A percentile compares a stretch with the other conserved stretches of the same genome.
phyloP scores from a whole-genome alignment of 1,140 invertebrate species.

The Dolichoris vasculosae region DNA sequence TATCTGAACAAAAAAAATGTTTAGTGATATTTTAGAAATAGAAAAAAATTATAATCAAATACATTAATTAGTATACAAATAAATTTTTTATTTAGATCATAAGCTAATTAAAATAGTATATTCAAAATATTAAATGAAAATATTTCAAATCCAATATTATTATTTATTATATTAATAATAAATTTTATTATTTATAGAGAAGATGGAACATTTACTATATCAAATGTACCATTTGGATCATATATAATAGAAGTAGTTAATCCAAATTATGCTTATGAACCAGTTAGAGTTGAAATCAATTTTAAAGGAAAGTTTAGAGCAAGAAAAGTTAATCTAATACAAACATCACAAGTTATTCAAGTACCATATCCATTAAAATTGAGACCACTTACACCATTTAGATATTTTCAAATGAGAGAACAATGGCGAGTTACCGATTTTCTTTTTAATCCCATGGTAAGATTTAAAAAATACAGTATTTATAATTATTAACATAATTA shows the following conservation, averaged over 20 bases:
- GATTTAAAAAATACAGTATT: constrained; percentile 7
- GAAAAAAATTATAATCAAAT: too few relatives aligned
- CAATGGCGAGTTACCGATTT: constrained; percentile 97
- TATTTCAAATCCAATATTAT: neutral
- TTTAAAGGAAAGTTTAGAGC: constrained; percentile 97
- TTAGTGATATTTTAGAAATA: too few relatives aligned
- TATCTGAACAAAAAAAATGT: too few relatives aligned
- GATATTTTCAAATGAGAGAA: constrained; percentile 95
- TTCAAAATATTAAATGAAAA: neutral
- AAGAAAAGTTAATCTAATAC: constrained; percentile 95
- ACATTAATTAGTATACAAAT: too few relatives aligned
- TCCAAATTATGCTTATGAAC: constrained; percentile 93
- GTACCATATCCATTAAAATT: constrained; percentile 94
- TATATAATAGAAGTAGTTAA: constrained; percentile 95
- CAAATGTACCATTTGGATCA: constrained; percentile 93
- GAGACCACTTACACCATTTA: constrained; percentile 85
- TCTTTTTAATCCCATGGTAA: constrained; percentile 95
- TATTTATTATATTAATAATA: neutral
- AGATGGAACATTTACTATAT: constrained; percentile 94
- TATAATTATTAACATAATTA: neutral
- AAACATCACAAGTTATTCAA: constrained; percentile 90
- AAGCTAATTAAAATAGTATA: neutral
- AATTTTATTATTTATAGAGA: constrained; percentile 77
- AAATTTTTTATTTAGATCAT: neutral
- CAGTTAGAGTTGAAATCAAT: constrained; percentile 95